Percentiles rank a stretch among this genome's conserved stretches.
These are phyloP conservation scores for Drosophila kambysellisi DNA, from an alignment of 2,888 invertebrate species.

Conservation along the genomic window DNA sequence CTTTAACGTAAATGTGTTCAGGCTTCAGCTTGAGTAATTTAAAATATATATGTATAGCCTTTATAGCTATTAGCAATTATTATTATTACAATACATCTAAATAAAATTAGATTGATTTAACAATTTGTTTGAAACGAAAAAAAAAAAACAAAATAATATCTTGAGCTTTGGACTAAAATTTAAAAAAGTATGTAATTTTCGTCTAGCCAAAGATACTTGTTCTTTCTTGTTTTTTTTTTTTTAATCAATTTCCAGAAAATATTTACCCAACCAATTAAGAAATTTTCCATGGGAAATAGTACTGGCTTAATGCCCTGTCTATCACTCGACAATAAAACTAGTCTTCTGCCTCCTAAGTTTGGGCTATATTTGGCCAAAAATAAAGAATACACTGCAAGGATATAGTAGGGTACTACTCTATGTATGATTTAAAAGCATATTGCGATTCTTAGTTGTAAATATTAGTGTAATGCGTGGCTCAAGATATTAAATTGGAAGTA, in stretches of 20 bases:
- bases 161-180: neutral
- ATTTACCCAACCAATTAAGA: neutral
- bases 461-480: neutral
- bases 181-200: no score
- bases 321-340: neutral
- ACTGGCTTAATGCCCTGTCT: neutral
- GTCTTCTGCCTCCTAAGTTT: neutral
- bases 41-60: neutral
- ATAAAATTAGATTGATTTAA: no score
- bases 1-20: neutral
- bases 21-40: neutral
- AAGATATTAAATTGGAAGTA: neutral
- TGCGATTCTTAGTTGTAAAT: neutral
- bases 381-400: neutral
- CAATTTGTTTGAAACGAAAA: fast-evolving
- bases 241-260: neutral
- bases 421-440: neutral
- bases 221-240: neutral
- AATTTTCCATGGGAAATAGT: neutral
- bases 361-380: neutral
- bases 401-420: neutral
- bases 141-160: neutral
- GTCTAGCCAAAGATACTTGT: neutral
- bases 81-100: no score
- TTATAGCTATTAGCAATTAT: no score